Conservation (phyloP, 2,888 invertebrate genomes). For the Brassicogethes aeneus region DNA sequence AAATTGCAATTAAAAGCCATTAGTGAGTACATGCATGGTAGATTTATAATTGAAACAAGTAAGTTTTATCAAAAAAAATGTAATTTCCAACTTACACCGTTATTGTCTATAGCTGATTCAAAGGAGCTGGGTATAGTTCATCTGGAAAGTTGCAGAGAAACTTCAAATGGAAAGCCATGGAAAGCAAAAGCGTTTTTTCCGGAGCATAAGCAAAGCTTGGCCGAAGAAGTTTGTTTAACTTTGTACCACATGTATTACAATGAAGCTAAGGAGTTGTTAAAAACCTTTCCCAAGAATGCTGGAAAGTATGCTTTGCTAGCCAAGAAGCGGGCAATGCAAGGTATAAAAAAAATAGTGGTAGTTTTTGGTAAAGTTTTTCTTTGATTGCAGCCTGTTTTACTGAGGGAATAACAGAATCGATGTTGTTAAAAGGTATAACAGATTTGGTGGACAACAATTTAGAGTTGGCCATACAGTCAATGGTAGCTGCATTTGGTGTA, state of each 20-base stretch:
- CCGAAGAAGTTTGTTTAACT: neutral
- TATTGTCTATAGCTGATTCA: neutral
- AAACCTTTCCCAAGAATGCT: slow-evolving; percentile 39
- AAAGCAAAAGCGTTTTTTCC: slow-evolving; percentile 23
- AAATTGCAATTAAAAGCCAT: slow-evolving; percentile 30
- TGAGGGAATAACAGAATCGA: slow-evolving; percentile 44
- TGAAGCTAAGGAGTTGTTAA: slow-evolving; percentile 17
- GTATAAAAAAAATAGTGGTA: slow-evolving; percentile 24
- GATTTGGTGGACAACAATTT: slow-evolving; percentile 44
- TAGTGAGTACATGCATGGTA: slow-evolving; percentile 46
- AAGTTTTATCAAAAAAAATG: too few species aligned
- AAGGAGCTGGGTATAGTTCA: neutral
- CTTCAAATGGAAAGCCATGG: slow-evolving; percentile 35
- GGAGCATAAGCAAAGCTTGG: neutral
- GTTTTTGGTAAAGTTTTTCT: neutral
- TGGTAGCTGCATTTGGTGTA: slow-evolving; percentile 44
- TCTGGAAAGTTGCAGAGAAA: slow-evolving; percentile 4
- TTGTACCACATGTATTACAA: neutral
- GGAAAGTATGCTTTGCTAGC: slow-evolving; percentile 44
- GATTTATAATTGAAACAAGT: slow-evolving; percentile 41
- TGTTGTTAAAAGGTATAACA: slow-evolving; percentile 47
- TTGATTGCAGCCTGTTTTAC: slow-evolving; percentile 38
- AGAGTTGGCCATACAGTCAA: slow-evolving; percentile 44
- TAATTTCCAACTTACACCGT: too few species aligned
- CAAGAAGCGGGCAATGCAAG: slow-evolving; percentile 46